Conservation (phyloP, 2,113 vertebrate species). For the Saccopteryx leptura region DNA sequence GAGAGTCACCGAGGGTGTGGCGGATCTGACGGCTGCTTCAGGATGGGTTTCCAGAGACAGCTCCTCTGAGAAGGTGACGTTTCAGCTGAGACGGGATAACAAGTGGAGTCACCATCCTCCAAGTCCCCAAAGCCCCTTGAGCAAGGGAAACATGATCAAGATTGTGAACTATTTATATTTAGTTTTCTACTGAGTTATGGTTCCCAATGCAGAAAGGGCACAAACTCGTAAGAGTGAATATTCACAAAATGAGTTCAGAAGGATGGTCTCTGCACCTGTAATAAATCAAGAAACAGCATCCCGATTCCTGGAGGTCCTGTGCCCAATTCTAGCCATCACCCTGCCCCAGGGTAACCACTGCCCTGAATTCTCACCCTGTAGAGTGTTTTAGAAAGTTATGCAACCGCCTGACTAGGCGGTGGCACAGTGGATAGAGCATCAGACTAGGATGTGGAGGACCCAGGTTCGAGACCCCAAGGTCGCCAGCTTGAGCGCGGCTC, state of each 20-base stretch:
- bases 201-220: neutral
- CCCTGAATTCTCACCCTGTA: neutral
- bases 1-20: accelerated
- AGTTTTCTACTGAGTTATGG: neutral
- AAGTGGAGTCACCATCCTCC: neutral
- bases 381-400: neutral
- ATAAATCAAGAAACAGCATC: neutral
- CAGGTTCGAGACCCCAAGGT: no score
- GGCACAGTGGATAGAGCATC: no score
- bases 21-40: accelerated
- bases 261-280: accelerated
- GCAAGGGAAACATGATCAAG: neutral
- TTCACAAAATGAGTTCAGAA: neutral
- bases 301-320: accelerated
- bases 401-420: neutral
- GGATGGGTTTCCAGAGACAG: neutral
- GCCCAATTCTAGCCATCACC: accelerated
- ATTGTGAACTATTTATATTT: neutral
- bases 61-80: neutral
- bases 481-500: no score
- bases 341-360: no score
- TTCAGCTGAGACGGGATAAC: neutral
- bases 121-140: neutral
- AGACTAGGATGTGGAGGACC: no score
- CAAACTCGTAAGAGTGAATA: accelerated